Conservation (phyloP, 1,140 invertebrate genomes). For the Caenorhabditis briggsae region DNA sequence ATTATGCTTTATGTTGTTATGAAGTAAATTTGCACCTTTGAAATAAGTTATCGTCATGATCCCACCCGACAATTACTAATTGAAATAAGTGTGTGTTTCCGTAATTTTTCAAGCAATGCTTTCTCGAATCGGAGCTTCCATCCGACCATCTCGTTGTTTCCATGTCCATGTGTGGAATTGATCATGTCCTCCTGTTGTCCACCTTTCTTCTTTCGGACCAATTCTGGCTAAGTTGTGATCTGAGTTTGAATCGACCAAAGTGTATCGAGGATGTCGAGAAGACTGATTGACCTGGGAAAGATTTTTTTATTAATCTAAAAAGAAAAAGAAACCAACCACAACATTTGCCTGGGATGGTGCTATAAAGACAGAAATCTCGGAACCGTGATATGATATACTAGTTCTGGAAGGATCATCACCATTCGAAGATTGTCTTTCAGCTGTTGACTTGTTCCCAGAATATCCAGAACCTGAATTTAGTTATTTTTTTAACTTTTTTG, state of each 20-base stretch:
- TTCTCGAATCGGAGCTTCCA: slow-evolving; percentile 43
- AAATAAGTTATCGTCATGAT: slow-evolving; percentile 26
- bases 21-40: neutral
- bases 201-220: slow-evolving; percentile 18
- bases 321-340: slow-evolving; percentile 4
- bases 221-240: slow-evolving; percentile 61
- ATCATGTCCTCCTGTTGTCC: slow-evolving; percentile 10
- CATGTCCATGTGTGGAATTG: slow-evolving; percentile 30
- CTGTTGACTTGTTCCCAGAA: slow-evolving; percentile 62
- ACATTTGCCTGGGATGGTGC: slow-evolving; percentile 62
- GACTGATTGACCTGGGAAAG: slow-evolving; percentile 53
- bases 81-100: slow-evolving; percentile 15
- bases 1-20: neutral
- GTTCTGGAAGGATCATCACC: slow-evolving; percentile 66
- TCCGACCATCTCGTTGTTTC: neutral
- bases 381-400: slow-evolving; percentile 68
- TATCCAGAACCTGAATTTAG: slow-evolving; percentile 61
- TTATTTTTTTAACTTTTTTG: neutral
- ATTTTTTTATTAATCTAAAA: neutral
- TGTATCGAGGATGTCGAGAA: slow-evolving; percentile 34
- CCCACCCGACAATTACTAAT: neutral
- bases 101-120: slow-evolving; percentile 20
- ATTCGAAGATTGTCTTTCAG: slow-evolving; percentile 61
- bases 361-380: slow-evolving; percentile 67
- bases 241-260: slow-evolving; percentile 58